phyloP scores from a whole-genome alignment of 2,113 vertebrate species.

The Rynchops niger region DNA sequence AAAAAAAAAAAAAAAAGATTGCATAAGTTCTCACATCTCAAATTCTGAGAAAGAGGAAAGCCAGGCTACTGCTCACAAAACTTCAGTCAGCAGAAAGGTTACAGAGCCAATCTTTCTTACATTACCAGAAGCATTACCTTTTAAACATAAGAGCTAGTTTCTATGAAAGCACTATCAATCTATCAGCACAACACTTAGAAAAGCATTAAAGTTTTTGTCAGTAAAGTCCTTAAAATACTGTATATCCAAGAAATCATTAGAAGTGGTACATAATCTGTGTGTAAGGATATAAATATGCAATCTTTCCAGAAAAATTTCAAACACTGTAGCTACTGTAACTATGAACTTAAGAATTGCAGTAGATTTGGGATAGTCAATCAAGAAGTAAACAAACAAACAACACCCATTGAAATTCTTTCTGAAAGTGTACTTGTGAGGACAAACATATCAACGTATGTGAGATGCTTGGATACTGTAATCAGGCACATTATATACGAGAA shows the following conservation, averaged over 20 bases:
- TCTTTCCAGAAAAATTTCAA: not conserved
- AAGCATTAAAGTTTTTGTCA: not conserved
- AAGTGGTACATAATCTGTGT: not conserved
- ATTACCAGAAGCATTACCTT: not conserved
- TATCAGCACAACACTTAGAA: not conserved
- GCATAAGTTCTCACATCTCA: not conserved
- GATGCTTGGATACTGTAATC: not conserved
- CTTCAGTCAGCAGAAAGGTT: not conserved
- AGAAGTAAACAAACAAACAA: not conserved
- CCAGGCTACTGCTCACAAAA: not conserved
- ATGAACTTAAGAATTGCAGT: not conserved
- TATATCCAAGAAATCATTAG: not conserved
- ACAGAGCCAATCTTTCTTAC: not conserved
- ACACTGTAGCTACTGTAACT: not conserved
- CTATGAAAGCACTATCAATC: not conserved
- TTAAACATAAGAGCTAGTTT: not conserved
- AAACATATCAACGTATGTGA: accelerated
- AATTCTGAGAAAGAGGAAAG: not conserved
- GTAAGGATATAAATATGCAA: not conserved
- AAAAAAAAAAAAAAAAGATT: not conserved
- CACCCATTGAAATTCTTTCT: not conserved
- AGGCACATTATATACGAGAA: not conserved
- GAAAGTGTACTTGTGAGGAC: not conserved
- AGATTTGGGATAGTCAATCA: not conserved
- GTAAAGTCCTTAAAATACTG: not conserved